Evolutionary conservation across 2,888 invertebrate genomes (phyloP).

Genomic region (Apodemia hepburni): DNA sequence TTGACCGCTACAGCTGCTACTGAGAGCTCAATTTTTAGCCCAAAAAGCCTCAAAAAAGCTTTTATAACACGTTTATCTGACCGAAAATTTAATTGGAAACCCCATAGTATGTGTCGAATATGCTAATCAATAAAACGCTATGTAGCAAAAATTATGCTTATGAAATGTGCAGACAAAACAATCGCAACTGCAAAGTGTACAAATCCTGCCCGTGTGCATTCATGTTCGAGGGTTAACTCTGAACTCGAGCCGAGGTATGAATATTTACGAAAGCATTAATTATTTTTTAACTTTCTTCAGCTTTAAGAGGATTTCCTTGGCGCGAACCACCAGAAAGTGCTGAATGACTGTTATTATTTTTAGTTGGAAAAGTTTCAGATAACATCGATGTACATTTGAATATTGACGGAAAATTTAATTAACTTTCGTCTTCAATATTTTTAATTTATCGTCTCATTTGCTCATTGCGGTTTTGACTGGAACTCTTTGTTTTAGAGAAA

Average conservation of each 20-base stretch:
- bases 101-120: conserved; percentile 4
- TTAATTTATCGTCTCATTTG: too few relatives aligned
- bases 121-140: too few relatives aligned
- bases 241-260: conserved; percentile 76
- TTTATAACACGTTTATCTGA: too few relatives aligned
- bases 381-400: conserved; percentile 36
- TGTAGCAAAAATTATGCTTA: too few relatives aligned
- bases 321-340: conserved; percentile 46
- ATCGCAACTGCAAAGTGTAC: conserved; percentile 21
- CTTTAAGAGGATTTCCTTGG: conserved; percentile 70
- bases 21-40: too few relatives aligned
- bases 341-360: conserved; percentile 55
- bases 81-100: neutral
- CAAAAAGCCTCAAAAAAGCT: too few relatives aligned
- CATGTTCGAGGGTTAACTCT: conserved; percentile 61
- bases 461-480: too few relatives aligned
- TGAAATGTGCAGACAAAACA: neutral
- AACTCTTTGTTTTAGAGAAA: too few relatives aligned
- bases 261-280: conserved; percentile 82
- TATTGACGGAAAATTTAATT: conserved; percentile 29
- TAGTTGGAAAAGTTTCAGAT: conserved; percentile 39
- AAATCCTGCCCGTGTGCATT: conserved; percentile 36
- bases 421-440: neutral
- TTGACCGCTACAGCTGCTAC: too few relatives aligned
- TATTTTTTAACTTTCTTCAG: conserved; percentile 79